Base-by-base conservation (phyloP, 1,140 invertebrate species). In the Eumaeus atala region DNA sequence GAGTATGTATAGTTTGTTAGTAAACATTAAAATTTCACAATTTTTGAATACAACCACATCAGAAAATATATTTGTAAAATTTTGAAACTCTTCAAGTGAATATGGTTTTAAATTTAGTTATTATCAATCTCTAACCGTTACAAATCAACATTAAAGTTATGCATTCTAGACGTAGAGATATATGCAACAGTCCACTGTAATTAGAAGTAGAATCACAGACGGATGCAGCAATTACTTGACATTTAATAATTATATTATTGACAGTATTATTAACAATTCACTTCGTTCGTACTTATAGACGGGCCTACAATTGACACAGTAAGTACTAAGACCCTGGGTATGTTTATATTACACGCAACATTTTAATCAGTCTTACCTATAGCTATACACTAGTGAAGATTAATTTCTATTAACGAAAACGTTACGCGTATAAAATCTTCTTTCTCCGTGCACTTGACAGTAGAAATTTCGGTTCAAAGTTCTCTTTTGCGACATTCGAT, bases 361-460 rank as follows among this genome's bases (percentile, higher is more conserved):
- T 62, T 72, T 54, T 51, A 62, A 68, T 59, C 56, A 68, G 61
- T 68, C 63, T 70, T 68, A 62, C 61, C 56, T 71, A 66, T 47
- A 57, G 58, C 57, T 63, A 44, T 58, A 63, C 59, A 71, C 73
- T 64, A 76, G 72, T 67, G 66, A 66, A 66, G 62, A 58, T 61
- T 70, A 59, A 67, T 58, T 72, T 73, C 62, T 61, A 69, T 61
- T 72, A 61, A 50, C 54, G 44, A 53, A 59, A 70, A 71, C 67
- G 70, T 62, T 69, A 65, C 62, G 57, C 63, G 62, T 66, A 67
- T 62, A 61, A 58, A 68, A 72, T 80, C 72, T 83, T 73, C 83
- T 86, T 84, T 84, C 81, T 86, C 81, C 79, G 75, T 86, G 77
- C 76, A 86, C 80, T 84, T 78, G 80, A 86, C 57, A 86, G 76